Evolutionary conservation across 2,888 invertebrate species (phyloP), one percentile per base, ranked within the genome.

Genomic region (Heliothis peltigera): DNA sequence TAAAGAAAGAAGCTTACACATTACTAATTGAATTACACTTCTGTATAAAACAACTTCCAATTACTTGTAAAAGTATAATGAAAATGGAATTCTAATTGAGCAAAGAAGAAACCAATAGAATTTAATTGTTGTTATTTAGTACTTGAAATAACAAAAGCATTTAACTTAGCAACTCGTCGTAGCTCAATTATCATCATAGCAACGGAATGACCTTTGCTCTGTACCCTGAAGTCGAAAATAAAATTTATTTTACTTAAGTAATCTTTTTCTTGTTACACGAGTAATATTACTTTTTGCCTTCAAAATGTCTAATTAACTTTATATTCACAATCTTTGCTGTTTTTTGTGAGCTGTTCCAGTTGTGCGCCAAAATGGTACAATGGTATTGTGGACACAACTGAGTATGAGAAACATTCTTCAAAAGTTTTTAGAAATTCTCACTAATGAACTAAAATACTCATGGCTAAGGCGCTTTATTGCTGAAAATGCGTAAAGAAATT

Each of bases 71-170:
- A 67, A 71, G 49, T 64, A 64, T 15, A 67, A 56, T 46, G 51
- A 68, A 69, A 59, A 51, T 75, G 58, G 58, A 58, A 35, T 66
- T 62, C 59, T 64, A 80, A 72, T 71, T 71, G 69, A 54, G 25
- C 43, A 32, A 54, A 67, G 59, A 59, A 46, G 65, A 70, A 68
- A 75, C 60, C 68, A 72, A 80, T 80, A 80, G 62, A 58, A 46
- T 64, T 61, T 77, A 79, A 79, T 76, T 76, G 61, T 21, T 67
- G 67, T 80, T 81, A 78, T 78, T 78, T 70, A 65, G 64, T 59
- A 76, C 59, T 71, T 56, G 48, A 59, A 70, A 71, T 70, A 70
- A 80, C 72, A 70, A 72, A 35, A 65, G 53, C 66, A 52, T 81
- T 76, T 69, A 54, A 70, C 64, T 69, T 74, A 52, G 49, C 42